Evolutionary conservation across 92 coral and sea anemone species (phyloP), one percentile per base, ranked within the genome.

Genomic region (Bergia sp.): DNA sequence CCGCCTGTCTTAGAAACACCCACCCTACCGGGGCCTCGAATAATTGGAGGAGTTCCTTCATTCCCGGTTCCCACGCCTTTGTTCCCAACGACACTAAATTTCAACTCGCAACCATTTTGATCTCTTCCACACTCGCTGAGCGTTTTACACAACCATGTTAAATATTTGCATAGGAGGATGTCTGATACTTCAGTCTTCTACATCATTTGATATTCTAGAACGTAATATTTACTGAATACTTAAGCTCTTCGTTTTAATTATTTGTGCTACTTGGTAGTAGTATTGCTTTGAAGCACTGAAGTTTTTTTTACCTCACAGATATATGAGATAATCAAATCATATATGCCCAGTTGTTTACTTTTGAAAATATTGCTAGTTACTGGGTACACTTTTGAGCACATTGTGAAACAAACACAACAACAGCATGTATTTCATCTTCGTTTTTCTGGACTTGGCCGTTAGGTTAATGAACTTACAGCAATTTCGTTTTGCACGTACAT

Each of bases 41-140:
- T 84, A 16, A 53, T 84, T 40, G 79, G 79, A 12, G 77, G 87
- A 21, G 87, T 84, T 15, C 79, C 87, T 5, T 72, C 78, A 0
- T 84, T 84, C 13, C 55, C 79, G 15, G 67, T 72, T 50, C 47
- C 79, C 8, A 29, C 71, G 20, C 72, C 85, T 37, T 37, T 84
- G 55, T 84, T 84, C 65, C 87, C 79, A 7, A 77, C 87, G 42
- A 84, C 87, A 43, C 37, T 84, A 23, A 84, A 71, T 45, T 84
- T 84, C 79, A 84, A 84, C 45, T 53, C 87, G 40, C 87, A 84
- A 37, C 87, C 71, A 37, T 84, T 45, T 44, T 84, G 87, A 84
- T 47, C 45, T 69, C 7, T 36, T 7, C n/a, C 9, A 44, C 37
- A 7, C 7, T 71, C 40, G 15, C 75, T 3, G 40, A 40, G 37